phyloP scores from a whole-genome alignment of 2,888 invertebrate species.

The Callyntrura guangdongensis region DNA sequence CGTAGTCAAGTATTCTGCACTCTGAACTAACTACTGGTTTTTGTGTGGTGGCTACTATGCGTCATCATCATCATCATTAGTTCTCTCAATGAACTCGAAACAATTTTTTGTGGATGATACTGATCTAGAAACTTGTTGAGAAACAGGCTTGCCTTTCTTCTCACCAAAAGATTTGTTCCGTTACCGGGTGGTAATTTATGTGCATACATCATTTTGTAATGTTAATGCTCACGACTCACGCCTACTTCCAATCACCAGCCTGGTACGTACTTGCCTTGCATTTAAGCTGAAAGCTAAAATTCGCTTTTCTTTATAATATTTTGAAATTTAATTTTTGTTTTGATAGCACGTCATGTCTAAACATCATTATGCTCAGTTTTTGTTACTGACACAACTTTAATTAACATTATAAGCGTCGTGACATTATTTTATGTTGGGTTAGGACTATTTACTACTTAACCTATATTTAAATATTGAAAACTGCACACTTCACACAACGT shows the following conservation, averaged over 20 bases:
- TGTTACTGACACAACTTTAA: too few species aligned
- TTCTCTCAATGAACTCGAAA: slow-evolving; percentile 10
- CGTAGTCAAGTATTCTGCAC: slow-evolving; percentile 49
- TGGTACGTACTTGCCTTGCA: not conserved
- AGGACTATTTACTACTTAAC: too few species aligned
- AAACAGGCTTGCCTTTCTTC: slow-evolving; percentile 37
- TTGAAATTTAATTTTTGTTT: slow-evolving; percentile 14
- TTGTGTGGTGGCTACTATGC: slow-evolving; percentile 19
- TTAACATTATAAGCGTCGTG: too few species aligned
- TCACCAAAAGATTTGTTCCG: slow-evolving; percentile 45
- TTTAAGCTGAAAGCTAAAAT: too few species aligned
- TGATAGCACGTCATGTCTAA: not conserved
- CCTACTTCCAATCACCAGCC: slow-evolving; percentile 44
- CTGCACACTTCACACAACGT: too few species aligned
- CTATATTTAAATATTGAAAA: too few species aligned
- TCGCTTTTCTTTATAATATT: not conserved
- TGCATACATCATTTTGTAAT: slow-evolving; percentile 55
- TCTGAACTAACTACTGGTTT: slow-evolving; percentile 73
- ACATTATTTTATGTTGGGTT: not conserved
- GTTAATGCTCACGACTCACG: slow-evolving; percentile 29
- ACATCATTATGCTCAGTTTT: too few species aligned
- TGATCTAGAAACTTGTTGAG: slow-evolving; percentile 60
- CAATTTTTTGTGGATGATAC: slow-evolving; percentile 39
- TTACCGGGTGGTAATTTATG: slow-evolving; percentile 63
- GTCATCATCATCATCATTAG: slow-evolving; percentile 37